These are phyloP conservation scores for Acanthis flammea DNA, from an alignment of 2,797 vertebrate species.

Conservation along the genomic window DNA sequence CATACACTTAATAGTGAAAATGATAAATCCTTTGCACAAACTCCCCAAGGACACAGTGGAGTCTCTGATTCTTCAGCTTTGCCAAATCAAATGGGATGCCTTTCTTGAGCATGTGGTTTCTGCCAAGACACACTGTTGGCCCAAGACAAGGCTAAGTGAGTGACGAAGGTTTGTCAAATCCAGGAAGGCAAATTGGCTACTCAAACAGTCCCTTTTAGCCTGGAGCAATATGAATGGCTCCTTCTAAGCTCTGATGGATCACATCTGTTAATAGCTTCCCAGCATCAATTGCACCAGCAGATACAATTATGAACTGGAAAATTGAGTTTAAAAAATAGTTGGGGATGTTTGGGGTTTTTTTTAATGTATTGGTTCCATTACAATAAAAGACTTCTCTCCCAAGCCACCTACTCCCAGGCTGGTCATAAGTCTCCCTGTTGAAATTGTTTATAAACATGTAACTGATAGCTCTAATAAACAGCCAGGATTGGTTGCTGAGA, in stretches of 20 bases:
- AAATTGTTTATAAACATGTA: conserved; percentile 37
- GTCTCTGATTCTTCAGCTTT: neutral
- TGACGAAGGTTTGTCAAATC: conserved; percentile 17
- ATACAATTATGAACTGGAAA: conserved; percentile 41
- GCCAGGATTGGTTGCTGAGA: neutral
- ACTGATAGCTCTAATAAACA: conserved; percentile 28
- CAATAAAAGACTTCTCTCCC: conserved; percentile 20
- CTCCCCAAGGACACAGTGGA: neutral
- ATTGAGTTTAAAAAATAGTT: neutral
- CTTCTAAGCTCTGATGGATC: conserved; percentile 29
- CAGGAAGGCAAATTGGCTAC: conserved; percentile 37
- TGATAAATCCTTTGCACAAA: neutral
- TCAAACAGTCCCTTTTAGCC: neutral
- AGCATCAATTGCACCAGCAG: conserved; percentile 15
- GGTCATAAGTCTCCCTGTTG: neutral
- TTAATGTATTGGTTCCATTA: conserved; percentile 14
- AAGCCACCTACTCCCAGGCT: conserved; percentile 9
- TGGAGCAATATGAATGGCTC: neutral
- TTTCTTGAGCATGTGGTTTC: neutral
- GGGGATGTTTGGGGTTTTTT: neutral
- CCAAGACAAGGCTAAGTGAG: neutral
- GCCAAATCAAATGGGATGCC: neutral
- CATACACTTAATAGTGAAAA: neutral
- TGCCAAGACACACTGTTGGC: neutral
- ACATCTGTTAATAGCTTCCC: conserved; percentile 50